Evolutionary conservation across 1,140 invertebrate genomes (phyloP), one percentile per base, ranked within the genome.

Genomic region (Artemia franciscana): DNA sequence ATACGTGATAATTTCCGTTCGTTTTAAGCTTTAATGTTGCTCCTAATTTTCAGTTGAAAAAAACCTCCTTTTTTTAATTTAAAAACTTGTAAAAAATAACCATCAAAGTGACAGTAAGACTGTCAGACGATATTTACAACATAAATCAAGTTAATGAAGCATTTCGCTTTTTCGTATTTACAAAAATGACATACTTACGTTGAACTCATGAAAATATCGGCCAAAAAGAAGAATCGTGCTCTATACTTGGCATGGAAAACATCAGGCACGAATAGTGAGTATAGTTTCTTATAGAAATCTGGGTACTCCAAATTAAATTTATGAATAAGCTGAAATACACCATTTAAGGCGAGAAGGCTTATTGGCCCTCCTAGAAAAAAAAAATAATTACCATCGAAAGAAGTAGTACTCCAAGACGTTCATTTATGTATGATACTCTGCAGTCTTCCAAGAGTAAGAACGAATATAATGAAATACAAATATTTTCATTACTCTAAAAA

Each of bases 261-360:
- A 66, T 85, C 83, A 0, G 88, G 85, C 68, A 87, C 83, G 67
- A 95, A 85, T 79, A 98, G 83, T 1, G 84, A 83, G 74, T 98
- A 98, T 4, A 98, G 75, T 70, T 95, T 91, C 60, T 81, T 81
- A 72, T 91, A 98, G 69, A 98, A 91, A 73, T 95, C 85, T 3
- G 92, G 91, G 74, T 95, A 95, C 70, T 94, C 87, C 73, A 98
- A 80, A 74, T 97, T 94, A 71, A 94, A 84, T 65, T 86, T 84
- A 61, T 86, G 83, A 63, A 97, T 91, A 28, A 98, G 75, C 56
- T 84, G 81, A 70, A 93, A 91, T 15, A 97, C 80, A 9, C 91
- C 91, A 73, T 94, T 90, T n/a, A 97, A 74, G 7, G 91, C 88
- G 39, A 97, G 75, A 66, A 97, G 76, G 69, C 86, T 85, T 58